phyloP scores from a whole-genome alignment of 35 echinoderm and acorn worm species.

The Apostichopus parvimensis region DNA sequence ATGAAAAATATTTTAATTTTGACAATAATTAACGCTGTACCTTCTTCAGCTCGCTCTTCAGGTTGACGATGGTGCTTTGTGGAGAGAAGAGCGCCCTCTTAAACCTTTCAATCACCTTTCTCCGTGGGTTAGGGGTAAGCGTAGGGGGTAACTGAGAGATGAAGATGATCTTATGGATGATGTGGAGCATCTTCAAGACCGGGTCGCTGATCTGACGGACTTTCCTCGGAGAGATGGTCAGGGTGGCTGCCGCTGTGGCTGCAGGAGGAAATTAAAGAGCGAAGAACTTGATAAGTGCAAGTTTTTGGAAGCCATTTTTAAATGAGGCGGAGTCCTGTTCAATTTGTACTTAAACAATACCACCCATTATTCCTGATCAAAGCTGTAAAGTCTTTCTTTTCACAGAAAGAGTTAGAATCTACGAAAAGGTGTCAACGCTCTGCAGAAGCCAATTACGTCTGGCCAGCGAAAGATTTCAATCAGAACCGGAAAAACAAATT shows the following conservation, averaged over 20 bases:
- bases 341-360: too few species aligned
- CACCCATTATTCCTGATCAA: too few species aligned
- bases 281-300: too few species aligned
- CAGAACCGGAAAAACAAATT: too few species aligned
- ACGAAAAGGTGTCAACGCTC: too few species aligned
- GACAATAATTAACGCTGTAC: conserved; percentile 8
- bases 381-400: too few species aligned
- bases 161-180: conserved; percentile 97
- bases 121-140: conserved; percentile 83
- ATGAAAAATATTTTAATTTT: too few species aligned
- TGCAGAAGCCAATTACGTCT: too few species aligned
- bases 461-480: too few species aligned
- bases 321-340: too few species aligned
- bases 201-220: conserved; percentile 98
- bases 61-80: conserved; percentile 86
- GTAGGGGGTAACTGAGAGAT: conserved; percentile 95
- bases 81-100: conserved; percentile 93
- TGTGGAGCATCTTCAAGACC: conserved; percentile 92
- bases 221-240: conserved; percentile 96
- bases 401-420: too few species aligned
- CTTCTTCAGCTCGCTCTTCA: conserved; percentile 97
- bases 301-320: too few species aligned
- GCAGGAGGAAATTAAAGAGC: neutral
- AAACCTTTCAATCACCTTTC: conserved; percentile 93
- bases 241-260: conserved; percentile 88